Conservation (phyloP, 2,888 invertebrate genomes). For the Eristalinus aeneus region DNA sequence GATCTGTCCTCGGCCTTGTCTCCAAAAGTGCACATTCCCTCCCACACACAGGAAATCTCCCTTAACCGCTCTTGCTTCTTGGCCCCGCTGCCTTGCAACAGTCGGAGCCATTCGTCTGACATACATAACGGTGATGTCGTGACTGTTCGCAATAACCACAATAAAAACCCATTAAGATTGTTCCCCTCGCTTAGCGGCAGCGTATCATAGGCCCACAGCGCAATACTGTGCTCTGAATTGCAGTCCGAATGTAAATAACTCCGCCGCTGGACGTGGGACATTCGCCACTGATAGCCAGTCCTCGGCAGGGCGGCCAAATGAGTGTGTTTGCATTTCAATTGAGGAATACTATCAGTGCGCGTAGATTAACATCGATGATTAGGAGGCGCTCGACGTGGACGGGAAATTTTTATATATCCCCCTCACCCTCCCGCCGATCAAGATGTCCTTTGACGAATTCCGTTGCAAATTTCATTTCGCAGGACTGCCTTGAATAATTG, state of each 20-base stretch:
- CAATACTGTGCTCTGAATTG: constrained; percentile 49
- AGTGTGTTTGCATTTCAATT: constrained; percentile 65
- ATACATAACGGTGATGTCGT: constrained; percentile 61
- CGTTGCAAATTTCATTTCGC: neutral
- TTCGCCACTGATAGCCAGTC: constrained; percentile 2
- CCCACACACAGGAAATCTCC: constrained; percentile 12
- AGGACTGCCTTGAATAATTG: neutral
- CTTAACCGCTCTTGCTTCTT: neutral
- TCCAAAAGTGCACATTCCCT: constrained; percentile 9
- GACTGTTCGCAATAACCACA: constrained; percentile 67
- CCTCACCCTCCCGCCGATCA: no score
- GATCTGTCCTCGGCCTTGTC: constrained; percentile 14
- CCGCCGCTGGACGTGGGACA: constrained; percentile 36
- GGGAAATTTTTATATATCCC: neutral
- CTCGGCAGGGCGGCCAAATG: constrained; percentile 31
- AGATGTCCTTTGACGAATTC: constrained; percentile 15
- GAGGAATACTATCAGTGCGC: constrained; percentile 60
- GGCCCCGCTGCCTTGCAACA: neutral
- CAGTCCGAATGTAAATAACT: constrained; percentile 55
- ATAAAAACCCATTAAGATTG: constrained; percentile 65
- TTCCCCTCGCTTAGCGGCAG: constrained; percentile 7
- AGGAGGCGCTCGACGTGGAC: neutral
- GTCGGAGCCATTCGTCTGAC: constrained; percentile 36
- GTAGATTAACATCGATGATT: constrained; percentile 61
- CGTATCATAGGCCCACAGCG: constrained; percentile 47